These are phyloP conservation scores for Orius insidiosus DNA, from an alignment of 1,140 invertebrate genomes.

Conservation along the genomic window DNA sequence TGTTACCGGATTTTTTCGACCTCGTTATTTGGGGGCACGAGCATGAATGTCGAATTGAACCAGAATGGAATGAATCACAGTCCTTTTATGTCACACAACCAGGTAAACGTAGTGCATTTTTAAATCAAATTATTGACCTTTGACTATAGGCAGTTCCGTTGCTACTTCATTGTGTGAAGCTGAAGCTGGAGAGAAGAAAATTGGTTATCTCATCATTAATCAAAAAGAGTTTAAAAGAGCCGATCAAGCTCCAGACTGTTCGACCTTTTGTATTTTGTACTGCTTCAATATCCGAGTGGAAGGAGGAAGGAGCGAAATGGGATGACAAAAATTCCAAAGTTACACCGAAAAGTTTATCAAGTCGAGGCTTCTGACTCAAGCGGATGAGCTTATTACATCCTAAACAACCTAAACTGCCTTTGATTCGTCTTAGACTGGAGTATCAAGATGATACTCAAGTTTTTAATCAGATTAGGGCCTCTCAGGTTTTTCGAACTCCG, in stretches of 20 bases:
- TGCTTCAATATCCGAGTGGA: slow-evolving; percentile 11
- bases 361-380: neutral
- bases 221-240: slow-evolving; percentile 43
- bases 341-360: neutral
- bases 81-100: slow-evolving; percentile 77
- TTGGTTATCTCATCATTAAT: slow-evolving; percentile 62
- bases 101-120: too few relatives aligned
- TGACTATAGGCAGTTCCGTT: too few relatives aligned
- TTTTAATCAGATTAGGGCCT: slow-evolving; percentile 49
- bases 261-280: slow-evolving; percentile 74
- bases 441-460: slow-evolving; percentile 50
- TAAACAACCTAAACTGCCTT: slow-evolving; percentile 53
- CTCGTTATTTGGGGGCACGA: slow-evolving; percentile 97
- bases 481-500: slow-evolving; percentile 38
- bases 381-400: slow-evolving; percentile 29
- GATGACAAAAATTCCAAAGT: slow-evolving; percentile 18
- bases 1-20: slow-evolving; percentile 73
- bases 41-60: slow-evolving; percentile 76
- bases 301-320: slow-evolving; percentile 36
- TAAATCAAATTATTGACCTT: too few relatives aligned
- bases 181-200: slow-evolving; percentile 70
- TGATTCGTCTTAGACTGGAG: slow-evolving; percentile 63
- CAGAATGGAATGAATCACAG: slow-evolving; percentile 40
- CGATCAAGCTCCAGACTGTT: slow-evolving; percentile 65
- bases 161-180: slow-evolving; percentile 83